Conservation (phyloP, 2,888 invertebrate species). For the Cephalotes varians region DNA sequence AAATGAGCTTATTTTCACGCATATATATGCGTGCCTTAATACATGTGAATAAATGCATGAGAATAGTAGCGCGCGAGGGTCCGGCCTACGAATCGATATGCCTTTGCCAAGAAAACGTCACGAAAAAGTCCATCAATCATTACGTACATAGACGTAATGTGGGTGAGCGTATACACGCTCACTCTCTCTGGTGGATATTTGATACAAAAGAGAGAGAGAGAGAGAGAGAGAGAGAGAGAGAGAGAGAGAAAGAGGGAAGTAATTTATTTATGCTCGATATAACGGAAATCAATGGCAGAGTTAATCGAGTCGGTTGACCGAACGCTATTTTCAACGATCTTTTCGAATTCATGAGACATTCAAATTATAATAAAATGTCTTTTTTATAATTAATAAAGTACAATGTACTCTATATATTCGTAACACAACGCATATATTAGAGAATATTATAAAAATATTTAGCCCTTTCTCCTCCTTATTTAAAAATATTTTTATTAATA, state of each 20-base stretch:
- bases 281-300: slow-evolving; percentile 72
- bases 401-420: neutral
- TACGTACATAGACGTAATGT: slow-evolving; percentile 59
- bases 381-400: neutral
- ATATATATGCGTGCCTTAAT: slow-evolving; percentile 33
- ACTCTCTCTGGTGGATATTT: slow-evolving; percentile 34
- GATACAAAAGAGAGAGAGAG: slow-evolving; percentile 32
- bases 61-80: slow-evolving; percentile 55
- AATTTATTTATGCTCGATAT: slow-evolving; percentile 73
- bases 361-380: neutral
- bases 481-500: neutral
- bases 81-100: slow-evolving; percentile 65
- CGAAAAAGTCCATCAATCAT: slow-evolving; percentile 79
- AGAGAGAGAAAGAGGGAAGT: slow-evolving; percentile 15
- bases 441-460: neutral
- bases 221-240: no score
- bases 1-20: slow-evolving; percentile 50
- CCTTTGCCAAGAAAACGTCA: slow-evolving; percentile 69
- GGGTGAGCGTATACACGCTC: slow-evolving; percentile 18
- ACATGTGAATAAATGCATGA: slow-evolving; percentile 71
- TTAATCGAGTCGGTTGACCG: slow-evolving; percentile 59
- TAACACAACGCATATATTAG: neutral
- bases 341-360: neutral
- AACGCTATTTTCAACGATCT: neutral
- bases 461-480: no score